Evolutionary conservation across 2,113 vertebrate genomes (phyloP), one percentile per base, ranked within the genome.

Genomic region (Climacteris rufus): DNA sequence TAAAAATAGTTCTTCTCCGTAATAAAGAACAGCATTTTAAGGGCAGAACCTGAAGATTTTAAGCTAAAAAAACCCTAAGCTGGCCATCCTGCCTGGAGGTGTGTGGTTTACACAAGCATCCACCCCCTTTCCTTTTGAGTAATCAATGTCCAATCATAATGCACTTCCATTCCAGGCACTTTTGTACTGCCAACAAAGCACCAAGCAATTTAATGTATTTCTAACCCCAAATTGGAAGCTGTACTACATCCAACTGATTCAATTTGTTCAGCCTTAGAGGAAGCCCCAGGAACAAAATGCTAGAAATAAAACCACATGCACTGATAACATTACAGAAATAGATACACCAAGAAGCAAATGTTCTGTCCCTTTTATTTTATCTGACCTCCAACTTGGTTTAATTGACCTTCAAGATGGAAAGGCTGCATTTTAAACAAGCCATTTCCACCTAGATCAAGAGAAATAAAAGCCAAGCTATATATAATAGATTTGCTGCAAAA

Each of bases 181-280:
- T 91, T 27, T n/a, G 60, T 45, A 83, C 60, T 93, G 86, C 93
- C 84, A 95, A 88, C 93, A 94, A 96, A 96, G 75, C 87, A 90
- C 61, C 19, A 4, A 82, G 77, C 69, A 94, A 94, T 94, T 96
- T 97, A 97, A 97, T 96, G 92, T 76, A 93, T 96, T 97, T 96
- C 96, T 96, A 94, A 94, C 89, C 89, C 95, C 87, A 94, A 93
- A 94, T 6, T 95, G 84, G 94, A 79, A 95, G 64, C 76, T 94
- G 83, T 85, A 87, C 82, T 59, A 63, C 71, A 68, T 94, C 93
- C 93, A 97, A 80, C 71, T 39, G 66, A 84, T 91, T 94, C 89
- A 56, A 87, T 93, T 87, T 89, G 78, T 66, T 88, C 96, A 94
- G 81, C 50, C 74, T 93, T 86, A 89, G 72, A 95, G 92, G 95